These are phyloP conservation scores for Cryptus viduatorius DNA, from an alignment of 2,888 invertebrate genomes.

Conservation along the genomic window DNA sequence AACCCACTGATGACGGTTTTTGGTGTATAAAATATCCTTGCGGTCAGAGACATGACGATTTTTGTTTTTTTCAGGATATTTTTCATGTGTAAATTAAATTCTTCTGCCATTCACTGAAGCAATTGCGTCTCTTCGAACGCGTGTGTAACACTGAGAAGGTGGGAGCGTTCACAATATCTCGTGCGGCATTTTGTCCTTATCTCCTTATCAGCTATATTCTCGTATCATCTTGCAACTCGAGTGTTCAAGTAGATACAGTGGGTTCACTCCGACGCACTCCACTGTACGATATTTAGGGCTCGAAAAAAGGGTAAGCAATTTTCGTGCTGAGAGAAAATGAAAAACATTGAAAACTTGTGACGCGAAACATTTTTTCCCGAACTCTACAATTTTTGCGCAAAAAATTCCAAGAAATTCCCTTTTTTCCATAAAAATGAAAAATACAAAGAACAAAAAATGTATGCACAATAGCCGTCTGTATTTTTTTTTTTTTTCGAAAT, in stretches of 20 bases:
- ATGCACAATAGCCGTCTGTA: too few relatives aligned
- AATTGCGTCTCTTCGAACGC: conserved; percentile 21
- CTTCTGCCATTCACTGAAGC: not conserved
- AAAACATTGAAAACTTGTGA: too few relatives aligned
- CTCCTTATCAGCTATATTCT: conserved; percentile 47
- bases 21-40: conserved; percentile 60
- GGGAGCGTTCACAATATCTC: conserved; percentile 27
- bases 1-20: conserved; percentile 48
- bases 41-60: conserved; percentile 43
- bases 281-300: not conserved
- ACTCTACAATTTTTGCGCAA: too few relatives aligned
- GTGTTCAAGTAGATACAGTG: not conserved
- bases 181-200: conserved; percentile 53
- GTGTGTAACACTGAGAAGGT: conserved; percentile 30
- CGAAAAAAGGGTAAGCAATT: not conserved
- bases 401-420: too few relatives aligned
- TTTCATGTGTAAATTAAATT: not conserved
- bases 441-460: too few relatives aligned
- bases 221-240: conserved; percentile 40
- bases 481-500: too few relatives aligned
- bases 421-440: too few relatives aligned
- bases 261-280: not conserved
- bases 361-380: too few relatives aligned
- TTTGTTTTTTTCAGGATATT: not conserved
- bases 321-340: not conserved